Conservation (phyloP, 2,797 vertebrate species). For the Choloepus didactylus region DNA sequence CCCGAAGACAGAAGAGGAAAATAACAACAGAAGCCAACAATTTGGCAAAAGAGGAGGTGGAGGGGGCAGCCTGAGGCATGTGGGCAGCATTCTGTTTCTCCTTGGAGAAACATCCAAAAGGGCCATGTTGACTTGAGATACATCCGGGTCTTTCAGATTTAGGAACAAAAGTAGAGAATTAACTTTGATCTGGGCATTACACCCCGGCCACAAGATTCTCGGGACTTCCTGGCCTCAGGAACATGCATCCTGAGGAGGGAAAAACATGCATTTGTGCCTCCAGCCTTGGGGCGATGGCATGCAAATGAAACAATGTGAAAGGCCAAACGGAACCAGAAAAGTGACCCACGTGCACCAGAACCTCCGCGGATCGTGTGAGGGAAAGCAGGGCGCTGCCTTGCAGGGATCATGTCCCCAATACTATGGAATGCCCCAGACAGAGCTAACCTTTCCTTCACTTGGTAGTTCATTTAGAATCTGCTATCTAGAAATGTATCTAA, state of each 20-base stretch:
- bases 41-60: neutral
- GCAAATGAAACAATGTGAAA: slow-evolving; percentile 26
- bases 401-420: neutral
- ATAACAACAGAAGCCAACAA: neutral
- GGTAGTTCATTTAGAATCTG: neutral
- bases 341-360: neutral
- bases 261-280: neutral
- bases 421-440: neutral
- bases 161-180: slow-evolving; percentile 31
- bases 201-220: slow-evolving; percentile 13
- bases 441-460: neutral
- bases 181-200: slow-evolving; percentile 48
- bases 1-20: neutral
- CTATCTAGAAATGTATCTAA: neutral
- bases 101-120: slow-evolving; percentile 10
- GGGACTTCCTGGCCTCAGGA: slow-evolving; percentile 56
- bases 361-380: neutral
- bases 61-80: neutral
- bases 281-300: neutral
- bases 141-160: neutral
- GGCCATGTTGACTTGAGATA: neutral
- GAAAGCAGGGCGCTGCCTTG: neutral
- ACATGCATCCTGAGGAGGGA: slow-evolving; percentile 10
- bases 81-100: neutral
- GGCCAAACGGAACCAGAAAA: neutral